Conservation (phyloP, 1,140 invertebrate genomes). For the Drosophila suzukii region DNA sequence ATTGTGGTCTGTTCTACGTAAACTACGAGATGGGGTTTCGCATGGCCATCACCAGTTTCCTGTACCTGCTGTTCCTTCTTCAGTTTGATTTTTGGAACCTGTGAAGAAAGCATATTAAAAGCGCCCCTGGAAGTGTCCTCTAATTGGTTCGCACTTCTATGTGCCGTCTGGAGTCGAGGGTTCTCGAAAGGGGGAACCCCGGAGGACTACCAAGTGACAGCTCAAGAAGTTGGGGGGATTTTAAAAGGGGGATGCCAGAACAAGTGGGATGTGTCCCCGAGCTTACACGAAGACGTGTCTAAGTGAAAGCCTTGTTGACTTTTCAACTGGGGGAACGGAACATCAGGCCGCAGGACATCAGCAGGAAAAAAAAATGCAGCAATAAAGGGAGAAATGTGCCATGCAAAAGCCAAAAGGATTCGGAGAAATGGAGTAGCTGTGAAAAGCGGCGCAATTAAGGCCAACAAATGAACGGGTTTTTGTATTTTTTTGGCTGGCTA, state of each 20-base stretch:
- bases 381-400: slow-evolving; percentile 6
- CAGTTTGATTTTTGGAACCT: slow-evolving; percentile 40
- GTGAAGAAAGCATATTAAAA: slow-evolving; percentile 15
- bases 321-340: slow-evolving; percentile 11
- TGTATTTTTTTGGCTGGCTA: slow-evolving; percentile 7
- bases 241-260: slow-evolving; percentile 13
- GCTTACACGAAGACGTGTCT: slow-evolving; percentile 30
- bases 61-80: slow-evolving; percentile 36
- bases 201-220: slow-evolving; percentile 36
- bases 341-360: slow-evolving; percentile 26
- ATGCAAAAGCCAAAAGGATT: slow-evolving; percentile 30
- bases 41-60: slow-evolving; percentile 29
- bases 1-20: slow-evolving; percentile 48
- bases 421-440: slow-evolving; percentile 26
- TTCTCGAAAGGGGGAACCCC: not conserved
- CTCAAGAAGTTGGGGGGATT: slow-evolving; percentile 13
- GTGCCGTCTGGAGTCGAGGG: slow-evolving; percentile 32
- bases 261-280: slow-evolving; percentile 22
- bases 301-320: slow-evolving; percentile 58
- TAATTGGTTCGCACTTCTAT: slow-evolving; percentile 39
- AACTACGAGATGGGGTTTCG: slow-evolving; percentile 51
- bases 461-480: slow-evolving; percentile 49
- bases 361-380: slow-evolving; percentile 1
- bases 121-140: not conserved
- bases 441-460: slow-evolving; percentile 52